Evolutionary conservation across 2,888 invertebrate genomes (phyloP).

Genomic region (Calameuta pallipes): DNA sequence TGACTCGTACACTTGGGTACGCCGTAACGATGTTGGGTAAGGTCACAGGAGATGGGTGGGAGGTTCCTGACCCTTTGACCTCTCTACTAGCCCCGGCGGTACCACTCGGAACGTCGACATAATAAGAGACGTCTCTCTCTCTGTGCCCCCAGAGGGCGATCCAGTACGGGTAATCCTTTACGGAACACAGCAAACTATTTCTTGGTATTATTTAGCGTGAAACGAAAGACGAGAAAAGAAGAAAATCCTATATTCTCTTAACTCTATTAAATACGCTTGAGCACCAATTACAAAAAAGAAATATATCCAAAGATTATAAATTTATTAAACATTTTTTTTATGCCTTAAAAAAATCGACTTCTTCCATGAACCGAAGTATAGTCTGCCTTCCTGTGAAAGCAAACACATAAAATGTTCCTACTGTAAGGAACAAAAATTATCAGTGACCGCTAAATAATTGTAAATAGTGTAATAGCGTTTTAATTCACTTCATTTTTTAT

Average conservation of each 20-base stretch:
- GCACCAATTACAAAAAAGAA: too few species aligned
- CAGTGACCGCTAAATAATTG: too few species aligned
- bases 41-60: slow-evolving; percentile 13
- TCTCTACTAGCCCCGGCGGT: slow-evolving; percentile 42
- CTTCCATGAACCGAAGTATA: neutral
- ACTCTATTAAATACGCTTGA: too few species aligned
- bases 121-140: neutral
- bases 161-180: neutral
- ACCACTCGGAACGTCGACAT: slow-evolving; percentile 16
- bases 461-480: neutral
- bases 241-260: neutral
- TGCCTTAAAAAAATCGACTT: neutral
- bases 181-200: neutral
- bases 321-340: too few species aligned
- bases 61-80: slow-evolving; percentile 44
- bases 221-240: neutral
- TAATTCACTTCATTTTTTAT: neutral
- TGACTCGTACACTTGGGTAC: neutral
- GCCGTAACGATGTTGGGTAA: neutral
- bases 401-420: neutral
- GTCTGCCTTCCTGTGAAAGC: neutral
- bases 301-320: too few species aligned
- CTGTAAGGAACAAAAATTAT: too few species aligned
- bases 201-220: neutral
- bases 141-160: neutral